These are phyloP conservation scores for Drosophila obscura DNA, from an alignment of 1,140 invertebrate species.

Conservation along the genomic window DNA sequence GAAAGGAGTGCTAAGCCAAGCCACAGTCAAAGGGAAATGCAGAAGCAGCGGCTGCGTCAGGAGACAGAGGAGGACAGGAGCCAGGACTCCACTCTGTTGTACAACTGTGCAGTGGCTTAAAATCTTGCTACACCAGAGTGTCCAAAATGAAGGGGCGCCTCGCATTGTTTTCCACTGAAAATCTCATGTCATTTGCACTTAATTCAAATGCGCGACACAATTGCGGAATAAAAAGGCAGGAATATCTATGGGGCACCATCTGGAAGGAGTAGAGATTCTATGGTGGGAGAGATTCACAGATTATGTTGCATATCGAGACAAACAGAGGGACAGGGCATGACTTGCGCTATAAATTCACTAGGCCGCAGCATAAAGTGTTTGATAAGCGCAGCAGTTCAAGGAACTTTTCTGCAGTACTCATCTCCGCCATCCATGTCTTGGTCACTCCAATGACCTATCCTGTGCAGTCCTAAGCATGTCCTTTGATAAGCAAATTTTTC, in stretches of 20 bases:
- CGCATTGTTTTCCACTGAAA: slow-evolving; percentile 57
- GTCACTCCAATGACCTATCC: not conserved
- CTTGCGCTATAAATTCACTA: slow-evolving; percentile 68
- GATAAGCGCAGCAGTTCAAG: slow-evolving; percentile 51
- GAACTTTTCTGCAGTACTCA: slow-evolving; percentile 34
- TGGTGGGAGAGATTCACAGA: not conserved
- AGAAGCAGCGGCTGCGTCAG: not conserved
- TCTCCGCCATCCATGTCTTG: slow-evolving; percentile 16
- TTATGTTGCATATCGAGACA: slow-evolving; percentile 37
- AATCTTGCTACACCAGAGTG: slow-evolving; percentile 46
- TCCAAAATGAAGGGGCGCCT: slow-evolving; percentile 38
- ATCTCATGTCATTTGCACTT: slow-evolving; percentile 83
- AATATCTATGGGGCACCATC: too few relatives aligned
- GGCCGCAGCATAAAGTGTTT: slow-evolving; percentile 49
- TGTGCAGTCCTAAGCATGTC: slow-evolving; percentile 15
- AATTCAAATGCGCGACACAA: slow-evolving; percentile 84
- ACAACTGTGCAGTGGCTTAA: slow-evolving; percentile 75
- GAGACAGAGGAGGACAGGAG: not conserved
- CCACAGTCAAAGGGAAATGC: slow-evolving; percentile 4
- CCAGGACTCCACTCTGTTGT: slow-evolving; percentile 14
- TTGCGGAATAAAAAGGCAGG: slow-evolving; percentile 59
- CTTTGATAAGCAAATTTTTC: slow-evolving; percentile 37
- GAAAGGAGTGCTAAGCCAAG: slow-evolving; percentile 66
- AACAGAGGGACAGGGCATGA: slow-evolving; percentile 37
- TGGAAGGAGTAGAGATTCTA: not conserved